Evolutionary conservation across 2,797 vertebrate genomes (phyloP), one percentile per base, ranked within the genome.

Genomic region (Crax fasciolata): DNA sequence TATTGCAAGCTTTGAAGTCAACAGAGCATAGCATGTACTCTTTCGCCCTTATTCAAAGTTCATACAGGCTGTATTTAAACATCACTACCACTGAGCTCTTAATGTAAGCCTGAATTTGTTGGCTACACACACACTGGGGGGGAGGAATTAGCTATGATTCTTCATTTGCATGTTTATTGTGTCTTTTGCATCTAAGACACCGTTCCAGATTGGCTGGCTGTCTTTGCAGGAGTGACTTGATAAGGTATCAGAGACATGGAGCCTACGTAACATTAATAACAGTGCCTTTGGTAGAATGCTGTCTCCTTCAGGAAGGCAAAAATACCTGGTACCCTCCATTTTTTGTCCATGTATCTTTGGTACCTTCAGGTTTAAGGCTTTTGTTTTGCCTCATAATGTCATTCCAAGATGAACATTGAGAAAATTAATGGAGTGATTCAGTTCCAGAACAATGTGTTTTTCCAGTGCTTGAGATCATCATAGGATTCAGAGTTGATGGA

Each of bases 111-210:
- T 38, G 39, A 52, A 24, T 83, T 85, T 52, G 66, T 41, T 87
- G 39, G 52, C 62, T 68, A 3, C 4, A 4, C 13, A 6, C 6
- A 1, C 2, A 2, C n/a, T 46, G 18, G 25, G 57, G 20, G 43
- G 61, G 28, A 9, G 27, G 15, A 35, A 30, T 82, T 72, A 75
- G 63, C 17, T 32, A 1, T 58, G 49, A 20, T 44, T 88, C 85
- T 65, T 15, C 55, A 1, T 81, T 81, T 65, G n/a, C 21, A 39
- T 5, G 38, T 88, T 28, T 39, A 0, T 30, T 57, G 46, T 75
- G 46, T 44, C 14, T 81, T 46, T 87, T 87, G 79, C 16, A 41
- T 39, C 51, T 62, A 49, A 91, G 8, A 12, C 30, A 8, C 6
- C 61, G 77, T 62, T 19, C 41, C 15, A 44, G 38, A 30, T 30